Percentiles rank a stretch among this genome's conserved stretches.
These are phyloP conservation scores for Fragum fragum DNA, from an alignment of 2,888 invertebrate genomes.

Conservation along the genomic window DNA sequence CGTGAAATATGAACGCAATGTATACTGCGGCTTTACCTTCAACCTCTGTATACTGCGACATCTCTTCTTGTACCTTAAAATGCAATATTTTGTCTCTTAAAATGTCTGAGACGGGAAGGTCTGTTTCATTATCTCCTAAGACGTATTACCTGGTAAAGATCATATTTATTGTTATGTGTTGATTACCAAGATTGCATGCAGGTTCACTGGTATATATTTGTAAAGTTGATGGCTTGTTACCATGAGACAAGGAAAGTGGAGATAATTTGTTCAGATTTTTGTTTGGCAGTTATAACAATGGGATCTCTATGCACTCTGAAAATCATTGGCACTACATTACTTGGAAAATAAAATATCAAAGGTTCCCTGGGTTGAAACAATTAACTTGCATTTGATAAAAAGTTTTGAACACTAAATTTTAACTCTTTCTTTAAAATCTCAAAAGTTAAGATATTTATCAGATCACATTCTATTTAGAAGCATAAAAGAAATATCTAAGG, in stretches of 20 bases:
- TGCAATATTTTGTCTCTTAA: slow-evolving; percentile 6
- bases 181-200: slow-evolving; percentile 12
- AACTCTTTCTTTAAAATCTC: neutral
- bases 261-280: slow-evolving; percentile 12
- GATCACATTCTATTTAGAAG: neutral
- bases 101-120: slow-evolving; percentile 7
- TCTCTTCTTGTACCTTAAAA: neutral
- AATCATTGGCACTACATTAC: slow-evolving; percentile 12
- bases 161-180: slow-evolving; percentile 18
- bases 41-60: neutral
- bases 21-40: slow-evolving; percentile 14
- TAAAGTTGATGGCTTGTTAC: slow-evolving; percentile 14
- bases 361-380: slow-evolving; percentile 3
- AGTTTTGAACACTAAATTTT: neutral
- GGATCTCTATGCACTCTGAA: slow-evolving; percentile 18
- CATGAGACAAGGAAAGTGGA: slow-evolving; percentile 5
- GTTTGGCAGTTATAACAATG: slow-evolving; percentile 19
- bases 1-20: slow-evolving; percentile 24
- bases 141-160: slow-evolving; percentile 9
- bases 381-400: neutral
- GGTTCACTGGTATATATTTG: slow-evolving; percentile 5
- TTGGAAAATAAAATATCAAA: neutral
- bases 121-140: neutral
- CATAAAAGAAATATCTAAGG: neutral
- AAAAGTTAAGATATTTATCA: slow-evolving; percentile 4